phyloP scores from a whole-genome alignment of 1,140 invertebrate genomes.

The Galleria mellonella region DNA sequence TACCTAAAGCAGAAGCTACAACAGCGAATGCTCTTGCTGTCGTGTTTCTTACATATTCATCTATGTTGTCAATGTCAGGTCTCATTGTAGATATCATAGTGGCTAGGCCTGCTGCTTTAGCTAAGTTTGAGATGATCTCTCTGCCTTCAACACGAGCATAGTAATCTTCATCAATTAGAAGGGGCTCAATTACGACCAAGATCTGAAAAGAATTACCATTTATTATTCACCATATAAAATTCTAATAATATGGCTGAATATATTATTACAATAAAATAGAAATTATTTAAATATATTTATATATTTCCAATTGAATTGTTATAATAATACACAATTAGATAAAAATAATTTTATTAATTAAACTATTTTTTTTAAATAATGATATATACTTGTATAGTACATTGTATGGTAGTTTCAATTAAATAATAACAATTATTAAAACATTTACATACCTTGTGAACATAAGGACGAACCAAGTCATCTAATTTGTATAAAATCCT shows the following conservation, averaged over 20 bases:
- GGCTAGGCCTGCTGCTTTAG: constrained; percentile 99
- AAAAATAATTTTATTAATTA: too few species aligned
- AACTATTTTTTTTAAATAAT: too few species aligned
- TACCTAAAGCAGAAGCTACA: constrained; percentile 97
- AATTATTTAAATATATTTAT: too few species aligned
- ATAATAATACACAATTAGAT: too few species aligned
- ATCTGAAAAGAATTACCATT: constrained; percentile 76
- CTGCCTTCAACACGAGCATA: constrained; percentile 99
- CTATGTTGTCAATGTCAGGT: constrained; percentile 99
- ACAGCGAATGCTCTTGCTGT: constrained; percentile 99
- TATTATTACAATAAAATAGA: neutral
- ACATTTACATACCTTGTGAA: constrained; percentile 88
- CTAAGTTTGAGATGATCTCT: constrained; percentile 99
- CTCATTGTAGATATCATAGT: constrained; percentile 99
- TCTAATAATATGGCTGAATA: neutral
- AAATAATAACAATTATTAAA: neutral
- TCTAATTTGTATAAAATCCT: constrained; percentile 99
- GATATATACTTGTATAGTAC: neutral
- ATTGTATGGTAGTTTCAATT: too few species aligned
- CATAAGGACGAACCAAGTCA: constrained; percentile 98
- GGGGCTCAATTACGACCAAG: constrained; percentile 98
- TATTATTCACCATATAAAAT: constrained; percentile 6
- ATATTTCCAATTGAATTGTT: too few species aligned
- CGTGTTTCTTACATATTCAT: constrained; percentile 99
- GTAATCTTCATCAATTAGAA: constrained; percentile 99